A percentile compares a stretch with the other conserved stretches of the same genome.
Evolutionary conservation across 2,888 invertebrate species (phyloP).

Genomic region (Heliconius erato): DNA sequence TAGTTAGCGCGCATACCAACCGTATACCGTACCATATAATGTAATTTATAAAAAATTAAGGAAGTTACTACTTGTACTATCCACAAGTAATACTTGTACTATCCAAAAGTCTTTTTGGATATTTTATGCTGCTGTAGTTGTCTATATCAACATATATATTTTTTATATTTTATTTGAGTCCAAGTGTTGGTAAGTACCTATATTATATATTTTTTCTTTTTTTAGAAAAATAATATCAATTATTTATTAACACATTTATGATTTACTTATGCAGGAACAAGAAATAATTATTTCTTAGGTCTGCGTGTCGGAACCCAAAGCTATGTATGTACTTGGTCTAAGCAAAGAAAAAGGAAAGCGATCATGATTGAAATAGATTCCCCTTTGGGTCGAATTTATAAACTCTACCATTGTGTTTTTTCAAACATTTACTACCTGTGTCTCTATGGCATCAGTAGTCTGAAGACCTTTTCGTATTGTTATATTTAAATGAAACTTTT

Average conservation of each 20-base stretch:
- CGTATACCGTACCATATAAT: not conserved
- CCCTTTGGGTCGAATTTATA: not conserved
- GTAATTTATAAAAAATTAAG: constrained; percentile 5
- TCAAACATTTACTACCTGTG: not conserved
- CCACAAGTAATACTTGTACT: not conserved
- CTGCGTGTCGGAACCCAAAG: not conserved
- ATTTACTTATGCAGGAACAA: too few species aligned
- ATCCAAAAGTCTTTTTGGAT: not conserved
- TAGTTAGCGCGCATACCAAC: not conserved
- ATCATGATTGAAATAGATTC: not conserved
- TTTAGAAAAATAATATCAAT: too few species aligned
- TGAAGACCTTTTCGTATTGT: not conserved
- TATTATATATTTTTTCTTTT: too few species aligned
- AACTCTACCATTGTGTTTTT: not conserved
- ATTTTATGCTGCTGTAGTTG: not conserved
- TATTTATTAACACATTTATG: too few species aligned
- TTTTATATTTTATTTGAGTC: not conserved
- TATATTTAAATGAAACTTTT: not conserved
- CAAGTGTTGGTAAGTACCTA: too few species aligned
- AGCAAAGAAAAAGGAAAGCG: not conserved
- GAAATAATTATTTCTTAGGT: too few species aligned
- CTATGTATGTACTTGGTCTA: not conserved
- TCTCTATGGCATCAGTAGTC: not conserved
- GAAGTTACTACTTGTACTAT: not conserved
- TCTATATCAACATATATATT: not conserved